Conservation (phyloP, 2,888 invertebrate genomes). For the Melanotus villosus region DNA sequence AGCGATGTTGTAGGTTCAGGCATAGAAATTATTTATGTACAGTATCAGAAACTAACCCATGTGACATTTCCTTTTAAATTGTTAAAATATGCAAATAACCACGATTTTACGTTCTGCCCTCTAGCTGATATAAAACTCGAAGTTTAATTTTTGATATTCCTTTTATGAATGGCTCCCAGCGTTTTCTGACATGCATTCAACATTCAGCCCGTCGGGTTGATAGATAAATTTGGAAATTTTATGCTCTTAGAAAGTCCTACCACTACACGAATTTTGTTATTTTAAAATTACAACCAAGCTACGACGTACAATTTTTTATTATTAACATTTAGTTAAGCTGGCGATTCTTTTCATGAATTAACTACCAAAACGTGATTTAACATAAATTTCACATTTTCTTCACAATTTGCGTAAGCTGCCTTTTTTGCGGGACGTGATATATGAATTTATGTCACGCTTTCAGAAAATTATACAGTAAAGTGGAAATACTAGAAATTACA, state of each 20-base stretch:
- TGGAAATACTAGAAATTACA: constrained; percentile 3
- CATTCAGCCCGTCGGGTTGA: constrained; percentile 27
- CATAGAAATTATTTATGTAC: constrained; percentile 34
- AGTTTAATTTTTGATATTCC: constrained; percentile 60
- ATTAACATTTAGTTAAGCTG: no score
- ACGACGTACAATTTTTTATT: no score
- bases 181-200: constrained; percentile 37
- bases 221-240: constrained; percentile 57
- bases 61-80: constrained; percentile 57
- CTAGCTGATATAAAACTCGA: constrained; percentile 47
- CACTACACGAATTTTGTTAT: neutral
- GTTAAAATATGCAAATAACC: constrained; percentile 58
- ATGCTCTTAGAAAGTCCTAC: constrained; percentile 18
- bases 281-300: no score
- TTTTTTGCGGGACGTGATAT: neutral
- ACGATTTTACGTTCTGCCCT: constrained; percentile 53
- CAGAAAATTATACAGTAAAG: constrained; percentile 5
- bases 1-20: neutral
- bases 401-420: neutral
- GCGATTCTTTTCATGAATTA: no score
- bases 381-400: neutral
- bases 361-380: neutral
- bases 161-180: constrained; percentile 51
- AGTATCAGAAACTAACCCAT: constrained; percentile 36
- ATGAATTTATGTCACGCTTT: neutral